Conservation (phyloP, 2,888 invertebrate genomes). For the Silvanus unidentatus region DNA sequence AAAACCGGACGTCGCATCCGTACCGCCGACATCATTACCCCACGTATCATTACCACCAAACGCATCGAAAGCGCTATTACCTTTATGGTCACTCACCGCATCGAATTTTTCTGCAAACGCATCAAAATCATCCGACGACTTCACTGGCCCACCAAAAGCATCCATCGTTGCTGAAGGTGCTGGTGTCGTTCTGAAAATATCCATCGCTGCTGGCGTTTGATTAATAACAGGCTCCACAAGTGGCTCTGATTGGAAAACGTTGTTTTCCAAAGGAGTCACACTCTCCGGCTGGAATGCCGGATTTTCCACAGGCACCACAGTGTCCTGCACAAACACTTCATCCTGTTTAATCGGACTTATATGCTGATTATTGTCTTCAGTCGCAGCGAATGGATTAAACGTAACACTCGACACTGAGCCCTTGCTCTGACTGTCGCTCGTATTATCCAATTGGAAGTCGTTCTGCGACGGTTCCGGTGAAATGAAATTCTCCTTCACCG, state of each 20-base stretch:
- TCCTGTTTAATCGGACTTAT: slow-evolving; percentile 28
- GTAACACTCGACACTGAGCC: slow-evolving; percentile 43
- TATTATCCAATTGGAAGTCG: slow-evolving; percentile 43
- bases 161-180: slow-evolving; percentile 9
- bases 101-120: slow-evolving; percentile 89
- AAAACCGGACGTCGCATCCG: slow-evolving; percentile 50
- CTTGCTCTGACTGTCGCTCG: slow-evolving; percentile 44
- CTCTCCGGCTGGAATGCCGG: slow-evolving; percentile 12
- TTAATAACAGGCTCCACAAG: not conserved
- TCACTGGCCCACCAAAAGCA: slow-evolving; percentile 13
- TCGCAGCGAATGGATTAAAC: slow-evolving; percentile 48
- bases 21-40: slow-evolving; percentile 31
- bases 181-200: slow-evolving; percentile 25
- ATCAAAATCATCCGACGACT: slow-evolving; percentile 62
- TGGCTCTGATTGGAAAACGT: slow-evolving; percentile 17
- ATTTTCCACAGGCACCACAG: slow-evolving; percentile 2
- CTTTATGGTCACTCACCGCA: slow-evolving; percentile 52
- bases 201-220: slow-evolving; percentile 11
- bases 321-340: slow-evolving; percentile 13
- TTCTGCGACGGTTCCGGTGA: slow-evolving; percentile 41
- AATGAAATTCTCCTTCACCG: slow-evolving; percentile 22
- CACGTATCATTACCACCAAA: slow-evolving; percentile 46
- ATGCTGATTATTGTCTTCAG: slow-evolving; percentile 29
- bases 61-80: slow-evolving; percentile 50
- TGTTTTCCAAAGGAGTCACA: slow-evolving; percentile 20